Evolutionary conservation across 2,888 invertebrate genomes (phyloP).

Genomic region (Drosophila nigritarsus): DNA sequence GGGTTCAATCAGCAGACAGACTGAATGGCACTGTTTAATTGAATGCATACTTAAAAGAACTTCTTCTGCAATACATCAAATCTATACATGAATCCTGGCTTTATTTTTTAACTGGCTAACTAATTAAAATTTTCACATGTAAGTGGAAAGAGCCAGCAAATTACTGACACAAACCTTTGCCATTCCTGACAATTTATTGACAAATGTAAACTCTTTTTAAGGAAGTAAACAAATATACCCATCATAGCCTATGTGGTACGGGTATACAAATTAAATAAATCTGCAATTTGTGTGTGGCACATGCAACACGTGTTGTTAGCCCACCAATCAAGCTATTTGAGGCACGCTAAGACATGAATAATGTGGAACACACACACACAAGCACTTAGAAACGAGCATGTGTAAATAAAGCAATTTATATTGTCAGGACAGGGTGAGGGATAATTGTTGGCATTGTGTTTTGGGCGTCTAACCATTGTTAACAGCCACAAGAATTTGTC

Average conservation of each 20-base stretch:
- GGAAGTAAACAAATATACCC: not conserved
- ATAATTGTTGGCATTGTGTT: conserved; percentile 37
- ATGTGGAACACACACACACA: conserved; percentile 24
- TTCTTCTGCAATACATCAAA: not conserved
- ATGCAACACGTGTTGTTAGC: conserved; percentile 55
- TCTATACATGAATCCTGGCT: too few species aligned
- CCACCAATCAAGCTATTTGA: conserved; percentile 14
- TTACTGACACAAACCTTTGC: not conserved
- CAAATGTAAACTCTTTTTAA: not conserved
- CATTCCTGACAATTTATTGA: not conserved
- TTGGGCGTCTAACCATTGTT: conserved; percentile 32
- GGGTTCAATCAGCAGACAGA: not conserved
- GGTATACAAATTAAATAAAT: conserved; percentile 22
- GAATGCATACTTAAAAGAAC: not conserved
- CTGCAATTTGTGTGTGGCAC: conserved; percentile 36
- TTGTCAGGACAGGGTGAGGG: conserved; percentile 18
- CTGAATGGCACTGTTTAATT: not conserved
- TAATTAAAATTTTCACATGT: not conserved
- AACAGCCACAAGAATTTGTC: conserved; percentile 28
- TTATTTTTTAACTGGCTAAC: too few species aligned
- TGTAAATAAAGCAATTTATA: conserved; percentile 56
- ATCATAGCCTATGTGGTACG: not conserved
- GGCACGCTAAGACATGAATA: conserved; percentile 39
- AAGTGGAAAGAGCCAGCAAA: not conserved
- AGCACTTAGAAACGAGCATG: conserved; percentile 14